Evolutionary conservation across 1,140 invertebrate species (phyloP).

Genomic region (Helicoverpa armigera): DNA sequence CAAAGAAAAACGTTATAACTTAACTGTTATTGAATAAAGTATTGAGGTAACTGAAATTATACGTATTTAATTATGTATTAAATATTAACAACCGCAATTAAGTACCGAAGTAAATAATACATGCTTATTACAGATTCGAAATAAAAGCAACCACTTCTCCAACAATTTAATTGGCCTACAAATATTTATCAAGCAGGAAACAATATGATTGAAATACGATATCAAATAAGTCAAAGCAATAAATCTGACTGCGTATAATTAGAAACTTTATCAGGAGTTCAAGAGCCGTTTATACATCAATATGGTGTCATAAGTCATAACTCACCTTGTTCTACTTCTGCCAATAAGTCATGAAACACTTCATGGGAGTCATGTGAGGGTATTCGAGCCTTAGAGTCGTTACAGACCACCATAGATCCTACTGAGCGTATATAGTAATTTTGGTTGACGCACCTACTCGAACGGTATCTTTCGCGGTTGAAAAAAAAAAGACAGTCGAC

Average conservation of each 20-base stretch:
- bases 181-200: slow-evolving; percentile 40
- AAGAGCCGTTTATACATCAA: slow-evolving; percentile 38
- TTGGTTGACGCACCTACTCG: no score
- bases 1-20: not conserved
- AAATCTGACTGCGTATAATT: slow-evolving; percentile 41
- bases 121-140: not conserved
- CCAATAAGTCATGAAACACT: slow-evolving; percentile 45
- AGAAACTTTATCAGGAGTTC: slow-evolving; percentile 40
- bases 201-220: slow-evolving; percentile 18
- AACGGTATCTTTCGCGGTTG: no score
- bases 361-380: slow-evolving; percentile 51
- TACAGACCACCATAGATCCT: no score
- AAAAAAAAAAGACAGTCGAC: no score
- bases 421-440: no score
- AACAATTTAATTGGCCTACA: slow-evolving; percentile 13
- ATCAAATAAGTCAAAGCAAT: slow-evolving; percentile 27
- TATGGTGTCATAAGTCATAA: slow-evolving; percentile 16
- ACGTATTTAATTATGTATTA: not conserved
- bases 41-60: not conserved
- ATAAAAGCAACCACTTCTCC: no score
- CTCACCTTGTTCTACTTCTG: slow-evolving; percentile 51
- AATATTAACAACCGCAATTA: not conserved
- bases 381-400: slow-evolving; percentile 41
- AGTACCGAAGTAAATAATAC: not conserved
- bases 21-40: slow-evolving; percentile 18